Conservation (phyloP, 1,140 invertebrate species). For the Aphis craccivora region DNA sequence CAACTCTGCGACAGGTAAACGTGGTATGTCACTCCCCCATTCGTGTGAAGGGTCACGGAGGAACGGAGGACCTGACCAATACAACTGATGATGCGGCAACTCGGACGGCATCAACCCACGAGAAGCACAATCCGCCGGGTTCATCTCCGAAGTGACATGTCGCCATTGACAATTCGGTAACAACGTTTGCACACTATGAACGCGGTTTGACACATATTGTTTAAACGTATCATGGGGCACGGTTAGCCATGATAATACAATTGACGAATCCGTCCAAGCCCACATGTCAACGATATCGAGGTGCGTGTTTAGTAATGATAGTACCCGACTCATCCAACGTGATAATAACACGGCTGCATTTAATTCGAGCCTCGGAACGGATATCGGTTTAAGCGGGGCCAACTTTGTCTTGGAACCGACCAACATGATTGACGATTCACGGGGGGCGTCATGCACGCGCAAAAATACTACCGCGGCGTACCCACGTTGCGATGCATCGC, state of each 20-base stretch:
- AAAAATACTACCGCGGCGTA: conserved; percentile 62
- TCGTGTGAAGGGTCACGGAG: not conserved
- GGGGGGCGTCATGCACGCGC: conserved; percentile 44
- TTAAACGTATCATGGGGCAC: no score
- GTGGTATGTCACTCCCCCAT: not conserved
- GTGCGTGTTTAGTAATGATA: not conserved
- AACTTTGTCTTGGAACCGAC: conserved; percentile 61
- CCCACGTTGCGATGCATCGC: conserved; percentile 62
- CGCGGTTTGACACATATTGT: conserved; percentile 54
- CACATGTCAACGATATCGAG: conserved; percentile 48
- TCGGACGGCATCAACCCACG: conserved; percentile 53
- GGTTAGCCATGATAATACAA: conserved; percentile 62
- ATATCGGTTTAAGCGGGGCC: conserved; percentile 61
- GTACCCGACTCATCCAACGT: conserved; percentile 23
- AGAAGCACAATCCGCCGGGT: conserved; percentile 62
- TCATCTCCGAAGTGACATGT: conserved; percentile 60
- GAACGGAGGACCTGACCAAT: not conserved
- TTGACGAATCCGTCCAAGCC: conserved; percentile 63
- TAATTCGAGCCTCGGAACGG: conserved; percentile 63
- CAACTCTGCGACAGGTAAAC: not conserved
- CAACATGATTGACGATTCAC: not conserved
- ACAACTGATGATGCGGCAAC: not conserved
- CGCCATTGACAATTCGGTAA: conserved; percentile 47
- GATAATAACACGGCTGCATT: conserved; percentile 63
- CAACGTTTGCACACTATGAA: conserved; percentile 29